Percentiles rank a stretch among this genome's conserved stretches.
Conservation (phyloP, 1,140 invertebrate species). For the Apis dorsata region DNA sequence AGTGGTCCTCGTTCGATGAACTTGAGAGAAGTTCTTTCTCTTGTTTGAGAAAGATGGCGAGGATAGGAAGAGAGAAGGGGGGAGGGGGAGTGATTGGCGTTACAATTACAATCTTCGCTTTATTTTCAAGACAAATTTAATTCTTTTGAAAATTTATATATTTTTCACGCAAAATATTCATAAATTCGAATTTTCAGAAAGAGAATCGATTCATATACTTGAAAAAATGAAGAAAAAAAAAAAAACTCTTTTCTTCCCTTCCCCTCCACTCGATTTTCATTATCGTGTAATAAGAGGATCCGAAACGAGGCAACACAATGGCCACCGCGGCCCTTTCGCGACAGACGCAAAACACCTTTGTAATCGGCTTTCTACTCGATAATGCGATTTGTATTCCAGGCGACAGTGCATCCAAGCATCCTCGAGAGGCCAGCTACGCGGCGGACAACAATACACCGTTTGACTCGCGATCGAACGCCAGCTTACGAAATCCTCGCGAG, state of each 20-base stretch:
- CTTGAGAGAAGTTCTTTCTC: too few relatives aligned
- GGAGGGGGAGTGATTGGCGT: too few relatives aligned
- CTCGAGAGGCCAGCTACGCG: background rate
- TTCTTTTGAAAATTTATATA: too few relatives aligned
- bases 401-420: background rate
- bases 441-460: constrained; percentile 13
- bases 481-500: too few relatives aligned
- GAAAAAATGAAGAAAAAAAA: background rate
- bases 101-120: too few relatives aligned
- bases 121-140: too few relatives aligned
- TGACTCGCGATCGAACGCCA: background rate
- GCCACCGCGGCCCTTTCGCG: constrained; percentile 20
- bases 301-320: constrained; percentile 5
- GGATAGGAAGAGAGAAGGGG: background rate
- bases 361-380: constrained; percentile 36
- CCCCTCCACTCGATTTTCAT: background rate
- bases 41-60: background rate
- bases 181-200: too few relatives aligned
- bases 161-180: too few relatives aligned
- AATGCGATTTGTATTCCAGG: constrained; percentile 48
- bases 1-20: too few relatives aligned
- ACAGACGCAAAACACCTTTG: constrained; percentile 27
- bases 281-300: constrained; percentile 17
- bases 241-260: too few relatives aligned
- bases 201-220: background rate